phyloP scores from a whole-genome alignment of 2,797 vertebrate genomes.

The Craterocephalus amniculus region DNA sequence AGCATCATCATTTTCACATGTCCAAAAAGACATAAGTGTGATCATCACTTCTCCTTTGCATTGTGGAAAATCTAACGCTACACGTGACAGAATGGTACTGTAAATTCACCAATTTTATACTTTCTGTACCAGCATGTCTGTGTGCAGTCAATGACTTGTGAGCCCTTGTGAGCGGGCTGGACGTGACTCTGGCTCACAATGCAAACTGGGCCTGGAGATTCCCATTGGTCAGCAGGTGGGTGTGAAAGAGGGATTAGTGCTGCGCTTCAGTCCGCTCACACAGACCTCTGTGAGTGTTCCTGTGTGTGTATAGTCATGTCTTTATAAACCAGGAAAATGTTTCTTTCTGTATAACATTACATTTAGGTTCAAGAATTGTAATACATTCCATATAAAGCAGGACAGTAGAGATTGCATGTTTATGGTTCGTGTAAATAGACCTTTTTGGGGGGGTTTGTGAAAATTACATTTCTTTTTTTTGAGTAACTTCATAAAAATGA shows the following conservation, averaged over 20 bases:
- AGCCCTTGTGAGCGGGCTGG: slow-evolving; percentile 59
- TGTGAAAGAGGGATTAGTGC: slow-evolving; percentile 74
- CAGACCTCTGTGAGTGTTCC: slow-evolving; percentile 27
- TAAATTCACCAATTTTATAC: too few relatives aligned
- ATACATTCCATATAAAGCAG: not conserved
- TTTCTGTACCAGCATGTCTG: slow-evolving; percentile 19
- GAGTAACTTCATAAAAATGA: not conserved
- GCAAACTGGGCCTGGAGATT: slow-evolving; percentile 57
- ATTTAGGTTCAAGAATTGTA: too few relatives aligned
- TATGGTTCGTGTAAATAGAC: not conserved
- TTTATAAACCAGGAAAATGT: not conserved
- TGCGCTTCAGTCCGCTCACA: slow-evolving; percentile 39
- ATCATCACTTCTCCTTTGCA: not conserved
- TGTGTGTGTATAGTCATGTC: slow-evolving; percentile 11
- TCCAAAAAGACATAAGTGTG: not conserved
- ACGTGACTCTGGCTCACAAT: slow-evolving; percentile 68
- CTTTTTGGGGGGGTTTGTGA: not conserved
- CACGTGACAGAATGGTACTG: slow-evolving; percentile 27
- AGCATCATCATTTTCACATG: not conserved
- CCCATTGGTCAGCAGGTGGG: slow-evolving; percentile 78
- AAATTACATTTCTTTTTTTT: not conserved
- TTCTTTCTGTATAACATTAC: not conserved
- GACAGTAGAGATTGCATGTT: too few relatives aligned
- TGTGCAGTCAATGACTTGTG: slow-evolving; percentile 53
- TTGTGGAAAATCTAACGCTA: slow-evolving; percentile 5